These are phyloP conservation scores for Euzetes globulus DNA, from an alignment of 2,888 invertebrate genomes.

Conservation along the genomic window DNA sequence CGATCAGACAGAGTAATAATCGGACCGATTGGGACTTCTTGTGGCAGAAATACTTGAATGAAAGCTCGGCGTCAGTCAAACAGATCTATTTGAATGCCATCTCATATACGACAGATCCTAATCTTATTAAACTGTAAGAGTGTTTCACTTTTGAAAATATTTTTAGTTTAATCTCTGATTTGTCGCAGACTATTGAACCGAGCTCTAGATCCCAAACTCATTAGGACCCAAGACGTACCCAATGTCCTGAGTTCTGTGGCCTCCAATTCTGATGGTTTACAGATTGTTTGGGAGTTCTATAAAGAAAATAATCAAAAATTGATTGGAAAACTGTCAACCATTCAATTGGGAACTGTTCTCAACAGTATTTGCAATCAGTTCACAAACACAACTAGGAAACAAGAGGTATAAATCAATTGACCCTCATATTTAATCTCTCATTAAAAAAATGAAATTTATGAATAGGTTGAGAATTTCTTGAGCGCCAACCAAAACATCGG, in stretches of 20 bases:
- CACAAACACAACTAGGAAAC: conserved; percentile 19
- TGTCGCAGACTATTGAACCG: conserved; percentile 59
- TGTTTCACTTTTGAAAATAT: not conserved
- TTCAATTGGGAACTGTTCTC: conserved; percentile 24
- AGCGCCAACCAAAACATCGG: not conserved
- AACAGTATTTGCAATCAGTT: conserved; percentile 31
- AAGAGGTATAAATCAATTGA: not conserved
- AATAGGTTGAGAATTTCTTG: conserved; percentile 22
- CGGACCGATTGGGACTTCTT: conserved; percentile 7
- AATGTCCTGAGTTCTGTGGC: conserved; percentile 61
- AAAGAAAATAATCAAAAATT: conserved; percentile 56
- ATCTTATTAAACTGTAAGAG: conserved; percentile 10
- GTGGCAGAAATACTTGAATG: conserved; percentile 25
- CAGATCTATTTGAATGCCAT: conserved; percentile 30
- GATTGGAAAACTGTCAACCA: not conserved
- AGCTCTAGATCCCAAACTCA: conserved; percentile 64
- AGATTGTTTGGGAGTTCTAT: conserved; percentile 74
- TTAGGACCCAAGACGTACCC: conserved; percentile 77
- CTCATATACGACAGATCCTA: conserved; percentile 12
- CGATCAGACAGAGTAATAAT: not conserved
- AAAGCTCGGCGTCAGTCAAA: conserved; percentile 17
- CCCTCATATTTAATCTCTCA: not conserved
- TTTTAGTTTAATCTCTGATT: not conserved
- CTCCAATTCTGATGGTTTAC: conserved; percentile 63
- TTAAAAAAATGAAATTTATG: not conserved